A percentile compares a stretch with the other conserved stretches of the same genome.
phyloP scores from a whole-genome alignment of 2,113 vertebrate genomes.

The Daubentonia madagascariensis region DNA sequence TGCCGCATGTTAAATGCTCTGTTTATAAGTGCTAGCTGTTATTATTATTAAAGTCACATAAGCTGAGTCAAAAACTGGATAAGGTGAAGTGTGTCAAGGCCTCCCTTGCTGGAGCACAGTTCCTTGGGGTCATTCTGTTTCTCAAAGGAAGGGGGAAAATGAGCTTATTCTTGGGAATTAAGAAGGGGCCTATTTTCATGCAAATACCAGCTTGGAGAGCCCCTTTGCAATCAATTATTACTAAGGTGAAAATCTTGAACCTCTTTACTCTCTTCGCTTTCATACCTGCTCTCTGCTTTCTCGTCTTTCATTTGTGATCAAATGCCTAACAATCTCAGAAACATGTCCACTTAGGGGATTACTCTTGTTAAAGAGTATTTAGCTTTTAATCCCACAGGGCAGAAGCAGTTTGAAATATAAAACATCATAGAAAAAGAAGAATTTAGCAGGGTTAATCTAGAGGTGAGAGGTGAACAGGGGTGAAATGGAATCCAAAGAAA shows the following conservation, averaged over 20 bases:
- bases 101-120: not conserved
- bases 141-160: conserved; percentile 27
- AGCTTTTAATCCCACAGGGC: conserved; percentile 53
- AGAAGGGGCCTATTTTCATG: conserved; percentile 44
- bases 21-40: not conserved
- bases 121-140: not conserved
- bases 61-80: not conserved
- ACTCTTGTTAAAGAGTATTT: conserved; percentile 55
- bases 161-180: conserved; percentile 44
- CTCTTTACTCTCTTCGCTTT: not conserved
- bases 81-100: not conserved
- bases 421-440: conserved; percentile 67
- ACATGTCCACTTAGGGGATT: conserved; percentile 62
- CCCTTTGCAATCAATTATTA: conserved; percentile 6
- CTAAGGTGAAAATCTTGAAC: conserved; percentile 42
- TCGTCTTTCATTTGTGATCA: conserved; percentile 41
- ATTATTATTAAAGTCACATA: not conserved
- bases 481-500: conserved; percentile 64
- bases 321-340: conserved; percentile 53
- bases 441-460: conserved; percentile 66
- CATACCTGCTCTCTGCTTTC: conserved; percentile 6
- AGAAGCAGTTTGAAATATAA: conserved; percentile 73
- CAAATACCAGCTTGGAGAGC: not conserved
- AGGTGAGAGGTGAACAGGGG: conserved; percentile 61
- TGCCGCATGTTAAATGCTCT: not conserved